These are phyloP conservation scores for Papilio xuthus DNA, from an alignment of 1,140 invertebrate genomes.

Conservation along the genomic window DNA sequence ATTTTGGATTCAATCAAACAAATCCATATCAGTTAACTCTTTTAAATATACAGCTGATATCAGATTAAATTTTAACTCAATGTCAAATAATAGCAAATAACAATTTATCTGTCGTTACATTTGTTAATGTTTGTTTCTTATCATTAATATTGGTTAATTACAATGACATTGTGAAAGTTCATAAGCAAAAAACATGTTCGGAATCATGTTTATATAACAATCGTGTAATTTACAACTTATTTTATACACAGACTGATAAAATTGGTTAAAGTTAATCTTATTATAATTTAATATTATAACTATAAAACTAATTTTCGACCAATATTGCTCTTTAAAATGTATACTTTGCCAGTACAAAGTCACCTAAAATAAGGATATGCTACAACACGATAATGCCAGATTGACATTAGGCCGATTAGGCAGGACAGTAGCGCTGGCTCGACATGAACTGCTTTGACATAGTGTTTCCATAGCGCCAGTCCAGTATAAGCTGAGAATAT, in stretches of 20 bases:
- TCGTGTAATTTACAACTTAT: not conserved
- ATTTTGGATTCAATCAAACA: no score
- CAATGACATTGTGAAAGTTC: not conserved
- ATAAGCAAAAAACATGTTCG: not conserved
- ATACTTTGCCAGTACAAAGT: no score
- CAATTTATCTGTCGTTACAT: not conserved
- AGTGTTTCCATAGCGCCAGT: no score
- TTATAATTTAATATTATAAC: no score
- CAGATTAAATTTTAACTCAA: not conserved
- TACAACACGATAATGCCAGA: no score
- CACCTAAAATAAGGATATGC: no score
- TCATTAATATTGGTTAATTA: not conserved
- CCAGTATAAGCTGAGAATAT: no score
- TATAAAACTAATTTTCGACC: not conserved
- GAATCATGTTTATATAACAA: slow-evolving; percentile 1
- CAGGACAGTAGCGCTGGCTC: no score
- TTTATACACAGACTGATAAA: not conserved
- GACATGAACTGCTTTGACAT: no score
- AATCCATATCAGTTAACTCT: no score
- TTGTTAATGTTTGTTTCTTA: not conserved
- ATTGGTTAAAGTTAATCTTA: not conserved
- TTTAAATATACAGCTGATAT: not conserved
- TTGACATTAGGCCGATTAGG: no score
- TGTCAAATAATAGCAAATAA: not conserved
- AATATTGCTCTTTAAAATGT: no score